These are phyloP conservation scores for Trachymyrmex septentrionalis DNA, from an alignment of 1,140 invertebrate species.

Conservation along the genomic window DNA sequence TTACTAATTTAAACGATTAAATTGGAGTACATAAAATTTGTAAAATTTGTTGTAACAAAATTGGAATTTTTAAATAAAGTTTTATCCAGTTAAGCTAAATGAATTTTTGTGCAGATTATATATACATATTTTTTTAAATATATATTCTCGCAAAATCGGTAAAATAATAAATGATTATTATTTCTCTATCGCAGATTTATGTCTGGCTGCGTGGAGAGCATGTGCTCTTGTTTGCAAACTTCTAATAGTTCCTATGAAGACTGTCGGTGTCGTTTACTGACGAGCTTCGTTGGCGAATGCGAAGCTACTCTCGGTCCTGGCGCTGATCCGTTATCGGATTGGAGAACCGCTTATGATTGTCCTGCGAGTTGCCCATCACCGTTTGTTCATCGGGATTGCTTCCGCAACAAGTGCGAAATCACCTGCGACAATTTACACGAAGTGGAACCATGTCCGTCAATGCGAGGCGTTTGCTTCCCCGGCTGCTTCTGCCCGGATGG, in stretches of 20 bases:
- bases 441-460: constrained; percentile 88
- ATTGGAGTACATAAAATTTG: background rate
- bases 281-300: constrained; percentile 91
- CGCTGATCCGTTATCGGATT: constrained; percentile 89
- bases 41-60: background rate
- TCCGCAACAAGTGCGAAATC: constrained; percentile 90
- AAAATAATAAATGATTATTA: background rate
- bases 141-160: too few relatives aligned
- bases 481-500: constrained; percentile 95
- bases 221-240: constrained; percentile 89
- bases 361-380: constrained; percentile 90
- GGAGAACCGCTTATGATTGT: constrained; percentile 91
- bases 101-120: background rate
- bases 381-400: constrained; percentile 93
- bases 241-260: constrained; percentile 85
- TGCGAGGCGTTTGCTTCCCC: constrained; percentile 90
- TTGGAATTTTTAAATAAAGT: background rate
- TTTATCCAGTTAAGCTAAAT: background rate
- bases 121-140: background rate
- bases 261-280: constrained; percentile 90
- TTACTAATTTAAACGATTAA: background rate
- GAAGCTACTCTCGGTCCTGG: constrained; percentile 87
- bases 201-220: constrained; percentile 91
- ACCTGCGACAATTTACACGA: constrained; percentile 89
- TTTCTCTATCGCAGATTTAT: constrained; percentile 83